Evolutionary conservation across 2,888 invertebrate genomes (phyloP), one percentile per base, ranked within the genome.

Genomic region (Netelia virgata): DNA sequence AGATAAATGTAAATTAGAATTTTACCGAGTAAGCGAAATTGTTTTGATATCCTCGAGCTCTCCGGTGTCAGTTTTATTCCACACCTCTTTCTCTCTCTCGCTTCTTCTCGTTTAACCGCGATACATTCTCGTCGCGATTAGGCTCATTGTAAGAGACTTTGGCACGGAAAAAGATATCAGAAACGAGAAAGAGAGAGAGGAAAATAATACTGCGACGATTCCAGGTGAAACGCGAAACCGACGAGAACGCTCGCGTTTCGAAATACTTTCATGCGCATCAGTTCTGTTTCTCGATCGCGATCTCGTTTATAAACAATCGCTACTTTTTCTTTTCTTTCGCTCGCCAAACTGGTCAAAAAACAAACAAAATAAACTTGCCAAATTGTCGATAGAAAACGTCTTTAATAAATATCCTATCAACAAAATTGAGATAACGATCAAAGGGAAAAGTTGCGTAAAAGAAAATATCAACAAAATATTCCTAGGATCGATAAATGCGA

Each of bases 171-270:
- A 18, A 53, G 64, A 16, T 18, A 23, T 36, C 3, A 47, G 23
- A 41, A 41, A 36, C 18, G 53, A 23, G 43, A 53, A 43, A 43
- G 18, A 74, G 28, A 53, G 79, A 53, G 20, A 28, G 20, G 55
- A 18, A 73, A 6, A 47, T 23, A 50, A 75, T 28, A n/a, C 57
- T 16, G 28, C 23, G 36, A 63, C 70, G 78, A 75, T 70, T 82
- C 81, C 69, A 75, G 64, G 81, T 69, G 81, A 82, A 82, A 82
- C 23, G 75, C 75, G 81, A 82, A 77, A 77, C 77, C 77, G 59
- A 50, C 23, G 77, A 77, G 18, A 68, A 77, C 68, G 77, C 68
- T 77, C 77, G 23, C 77, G 69, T 77, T 61, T 43, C 77, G 59
- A 61, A 23, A 57, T 8, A 47, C 47, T 69, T 61, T 69, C 18